Conservation (phyloP, 2,113 vertebrate genomes). For the Chrysochloris asiatica region DNA sequence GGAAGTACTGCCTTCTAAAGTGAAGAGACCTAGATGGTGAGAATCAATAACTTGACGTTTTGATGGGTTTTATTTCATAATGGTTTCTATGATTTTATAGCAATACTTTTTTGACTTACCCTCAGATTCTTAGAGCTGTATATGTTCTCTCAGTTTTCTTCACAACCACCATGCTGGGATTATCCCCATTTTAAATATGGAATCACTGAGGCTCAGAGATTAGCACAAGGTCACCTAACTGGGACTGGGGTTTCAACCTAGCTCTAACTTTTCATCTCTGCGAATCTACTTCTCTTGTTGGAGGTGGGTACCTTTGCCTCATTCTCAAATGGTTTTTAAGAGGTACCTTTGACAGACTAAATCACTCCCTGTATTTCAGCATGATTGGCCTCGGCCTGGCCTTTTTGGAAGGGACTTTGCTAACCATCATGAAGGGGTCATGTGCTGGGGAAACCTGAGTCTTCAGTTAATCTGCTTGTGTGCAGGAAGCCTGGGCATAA, state of each 20-base stretch:
- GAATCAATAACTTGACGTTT: too few species aligned
- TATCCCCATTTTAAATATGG: neutral
- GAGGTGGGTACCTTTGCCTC: too few species aligned
- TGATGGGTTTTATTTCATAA: too few species aligned
- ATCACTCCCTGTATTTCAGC: fast-evolving
- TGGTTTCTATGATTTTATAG: too few species aligned
- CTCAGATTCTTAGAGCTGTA: neutral
- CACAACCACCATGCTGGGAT: fast-evolving
- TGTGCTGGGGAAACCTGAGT: neutral
- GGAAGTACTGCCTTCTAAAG: too few species aligned
- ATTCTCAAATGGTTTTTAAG: neutral
- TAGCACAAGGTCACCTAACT: fast-evolving
- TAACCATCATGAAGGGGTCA: neutral
- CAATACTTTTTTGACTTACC: too few species aligned
- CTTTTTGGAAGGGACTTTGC: neutral
- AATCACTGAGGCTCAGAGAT: neutral
- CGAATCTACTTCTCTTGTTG: neutral
- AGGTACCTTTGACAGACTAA: neutral
- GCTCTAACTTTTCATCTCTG: neutral
- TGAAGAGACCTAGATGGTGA: too few species aligned
- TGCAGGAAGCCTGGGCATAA: neutral
- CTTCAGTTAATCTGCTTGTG: neutral
- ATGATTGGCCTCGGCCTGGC: neutral
- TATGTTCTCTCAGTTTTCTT: neutral
- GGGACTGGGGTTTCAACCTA: neutral